Evolutionary conservation across 2,888 invertebrate genomes (phyloP), one percentile per base, ranked within the genome.

Genomic region (Holacanthella duospinosa): DNA sequence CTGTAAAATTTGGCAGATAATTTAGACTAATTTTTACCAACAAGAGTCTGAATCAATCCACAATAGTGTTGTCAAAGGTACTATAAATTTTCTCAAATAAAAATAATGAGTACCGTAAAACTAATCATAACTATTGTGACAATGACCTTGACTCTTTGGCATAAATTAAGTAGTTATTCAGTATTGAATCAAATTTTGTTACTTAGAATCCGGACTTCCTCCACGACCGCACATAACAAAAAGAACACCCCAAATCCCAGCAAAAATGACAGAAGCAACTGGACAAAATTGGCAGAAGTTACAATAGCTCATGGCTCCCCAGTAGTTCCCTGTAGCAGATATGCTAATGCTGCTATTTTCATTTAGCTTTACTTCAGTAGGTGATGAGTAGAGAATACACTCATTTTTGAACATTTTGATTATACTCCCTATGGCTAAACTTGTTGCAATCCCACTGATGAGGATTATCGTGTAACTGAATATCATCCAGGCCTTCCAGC

Each of bases 171-270:
- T 21, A n/a, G 1, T 44, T 29, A 26, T 9, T 48, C 44, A 60
- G 19, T 16, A 43, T 55, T 28, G 29, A n/a, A n/a, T n/a, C n/a
- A n/a, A 25, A 61, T 54, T 36, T 36, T 25, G 60, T 63, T 67
- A 72, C 72, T 64, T 68, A 43, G 68, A 61, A 54, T 63, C 68
- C 36, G 68, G 64, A 25, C 63, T 58, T 25, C 71, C 71, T 25
- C 72, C 72, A n/a, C 70, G 60, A 4, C 72, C 72, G 55, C 72
- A 72, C 69, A 71, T 70, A 19, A 69, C 57, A 54, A 72, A 72
- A 0, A 72, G 43, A 1, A 67, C 69, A 0, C 64, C 68, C 67
- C 71, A 67, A 55, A 72, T 64, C 16, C 68, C 72, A 26, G 68
- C 71, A 65, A 68, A 70, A 9, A 72, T 65, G 12, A 70, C 72